A percentile compares a stretch with the other conserved stretches of the same genome.
Evolutionary conservation across 1,140 invertebrate species (phyloP).

Genomic region (Maconellicoccus hirsutus): DNA sequence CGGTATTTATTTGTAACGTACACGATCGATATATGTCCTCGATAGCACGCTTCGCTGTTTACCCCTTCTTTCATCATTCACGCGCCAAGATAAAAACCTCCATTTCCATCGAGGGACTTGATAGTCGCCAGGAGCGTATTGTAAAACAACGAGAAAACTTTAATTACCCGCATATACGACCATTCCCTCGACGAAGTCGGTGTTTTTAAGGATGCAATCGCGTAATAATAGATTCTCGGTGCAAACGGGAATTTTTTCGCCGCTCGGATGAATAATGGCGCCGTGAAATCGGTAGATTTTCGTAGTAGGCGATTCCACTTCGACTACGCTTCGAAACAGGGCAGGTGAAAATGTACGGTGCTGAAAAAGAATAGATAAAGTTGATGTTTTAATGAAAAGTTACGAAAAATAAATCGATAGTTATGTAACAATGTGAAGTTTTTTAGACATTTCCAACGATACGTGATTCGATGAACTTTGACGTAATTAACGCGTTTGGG

Average conservation of each 20-base stretch:
- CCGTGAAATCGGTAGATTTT: constrained; percentile 94
- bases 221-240: constrained; percentile 88
- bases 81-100: no score
- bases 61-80: no score
- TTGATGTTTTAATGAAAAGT: no score
- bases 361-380: constrained; percentile 37
- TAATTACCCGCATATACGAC: constrained; percentile 82
- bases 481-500: no score
- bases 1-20: no score
- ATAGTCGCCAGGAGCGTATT: no score
- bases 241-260: constrained; percentile 65
- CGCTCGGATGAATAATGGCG: constrained; percentile 68
- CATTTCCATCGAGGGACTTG: no score
- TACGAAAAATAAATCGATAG: constrained; percentile 30
- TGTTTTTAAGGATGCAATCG: constrained; percentile 89
- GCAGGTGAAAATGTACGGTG: constrained; percentile 61
- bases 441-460: no score
- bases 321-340: constrained; percentile 70
- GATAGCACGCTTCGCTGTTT: no score
- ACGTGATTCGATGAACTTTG: no score
- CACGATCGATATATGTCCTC: no score
- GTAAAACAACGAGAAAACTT: neutral
- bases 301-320: constrained; percentile 86
- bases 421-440: no score
- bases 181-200: constrained; percentile 87